phyloP scores from a whole-genome alignment of 2,888 invertebrate species.

The Mythimna albipuncta region DNA sequence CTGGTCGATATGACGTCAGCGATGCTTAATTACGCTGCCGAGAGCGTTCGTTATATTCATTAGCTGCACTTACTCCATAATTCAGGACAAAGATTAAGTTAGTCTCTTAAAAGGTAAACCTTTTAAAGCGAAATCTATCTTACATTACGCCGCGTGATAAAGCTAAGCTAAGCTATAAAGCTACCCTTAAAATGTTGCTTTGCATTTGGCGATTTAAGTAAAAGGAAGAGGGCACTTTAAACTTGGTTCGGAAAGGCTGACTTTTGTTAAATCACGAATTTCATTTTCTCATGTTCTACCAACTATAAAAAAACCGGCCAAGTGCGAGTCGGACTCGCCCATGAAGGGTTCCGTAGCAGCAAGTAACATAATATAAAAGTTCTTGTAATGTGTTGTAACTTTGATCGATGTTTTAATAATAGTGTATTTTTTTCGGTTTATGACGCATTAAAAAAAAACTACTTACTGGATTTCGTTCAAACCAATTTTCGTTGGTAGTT shows the following conservation, averaged over 20 bases:
- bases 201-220: constrained; percentile 38
- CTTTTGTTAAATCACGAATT: neutral
- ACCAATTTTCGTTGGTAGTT: no score
- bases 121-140: constrained; percentile 25
- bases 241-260: neutral
- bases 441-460: no score
- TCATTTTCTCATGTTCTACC: neutral
- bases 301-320: neutral
- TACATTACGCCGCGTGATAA: constrained; percentile 8
- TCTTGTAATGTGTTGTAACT: no score
- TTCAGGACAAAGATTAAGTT: constrained; percentile 35
- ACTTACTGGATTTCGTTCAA: no score
- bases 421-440: no score
- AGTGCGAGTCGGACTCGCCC: no score
- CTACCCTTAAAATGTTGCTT: constrained; percentile 24
- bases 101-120: constrained; percentile 23
- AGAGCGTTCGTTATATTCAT: constrained; percentile 71
- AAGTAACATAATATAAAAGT: no score
- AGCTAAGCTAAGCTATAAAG: constrained; percentile 18
- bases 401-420: no score
- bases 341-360: no score
- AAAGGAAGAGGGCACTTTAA: constrained; percentile 20
- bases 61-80: constrained; percentile 54
- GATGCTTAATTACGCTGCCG: constrained; percentile 62
- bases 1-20: constrained; percentile 58